phyloP scores from a whole-genome alignment of 2,888 invertebrate genomes.

The Argyresthia goedartella region DNA sequence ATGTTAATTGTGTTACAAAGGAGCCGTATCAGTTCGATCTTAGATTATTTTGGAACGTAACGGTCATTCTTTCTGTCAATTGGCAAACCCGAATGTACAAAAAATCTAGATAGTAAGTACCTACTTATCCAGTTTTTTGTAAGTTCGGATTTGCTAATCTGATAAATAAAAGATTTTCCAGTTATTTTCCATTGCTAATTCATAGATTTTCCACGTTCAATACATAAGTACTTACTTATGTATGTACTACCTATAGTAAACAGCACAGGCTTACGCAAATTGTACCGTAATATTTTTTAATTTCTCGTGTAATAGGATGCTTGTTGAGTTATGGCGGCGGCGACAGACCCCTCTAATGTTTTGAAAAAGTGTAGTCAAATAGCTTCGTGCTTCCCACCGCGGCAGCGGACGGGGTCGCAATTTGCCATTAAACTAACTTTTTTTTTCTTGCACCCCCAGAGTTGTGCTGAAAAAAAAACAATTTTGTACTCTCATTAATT shows the following conservation, averaged over 20 bases:
- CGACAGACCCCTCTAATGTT: constrained; percentile 23
- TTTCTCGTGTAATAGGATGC: constrained; percentile 27
- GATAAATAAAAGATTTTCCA: no score
- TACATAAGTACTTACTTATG: no score
- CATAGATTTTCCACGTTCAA: no score
- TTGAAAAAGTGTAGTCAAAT: constrained; percentile 12
- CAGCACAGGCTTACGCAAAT: no score
- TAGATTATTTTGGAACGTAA: constrained; percentile 4
- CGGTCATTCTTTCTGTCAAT: constrained; percentile 13
- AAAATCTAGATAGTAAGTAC: no score
- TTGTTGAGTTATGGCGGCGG: constrained; percentile 38
- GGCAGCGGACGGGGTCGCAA: constrained; percentile 40
- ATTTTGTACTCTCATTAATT: constrained; percentile 71
- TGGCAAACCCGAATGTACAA: constrained; percentile 2
- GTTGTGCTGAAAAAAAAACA: constrained; percentile 58
- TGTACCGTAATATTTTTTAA: background rate
- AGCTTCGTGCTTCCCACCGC: background rate
- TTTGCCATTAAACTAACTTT: constrained; percentile 37
- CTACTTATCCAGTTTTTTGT: no score
- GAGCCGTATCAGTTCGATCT: background rate
- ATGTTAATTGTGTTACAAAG: background rate
- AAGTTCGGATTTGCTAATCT: no score
- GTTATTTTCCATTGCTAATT: no score
- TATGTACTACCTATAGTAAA: no score
- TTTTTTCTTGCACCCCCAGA: constrained; percentile 42